phyloP scores from a whole-genome alignment of 2,888 invertebrate genomes.

The Creontiades dilutus region DNA sequence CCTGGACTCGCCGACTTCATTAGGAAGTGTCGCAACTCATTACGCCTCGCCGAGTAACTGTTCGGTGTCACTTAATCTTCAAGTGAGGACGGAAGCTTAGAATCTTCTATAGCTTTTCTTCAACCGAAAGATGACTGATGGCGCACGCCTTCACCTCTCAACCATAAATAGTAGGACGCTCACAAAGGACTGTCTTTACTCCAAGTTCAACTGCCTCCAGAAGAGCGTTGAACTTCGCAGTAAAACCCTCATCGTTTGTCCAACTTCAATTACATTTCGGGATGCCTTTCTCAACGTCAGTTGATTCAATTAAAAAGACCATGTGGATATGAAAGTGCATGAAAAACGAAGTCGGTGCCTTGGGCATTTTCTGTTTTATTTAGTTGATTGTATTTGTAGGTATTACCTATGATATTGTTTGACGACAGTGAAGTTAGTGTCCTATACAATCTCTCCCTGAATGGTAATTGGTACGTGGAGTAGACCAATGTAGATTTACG shows the following conservation, averaged over 20 bases:
- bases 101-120: neutral
- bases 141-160: conserved; percentile 45
- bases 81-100: conserved; percentile 10
- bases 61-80: neutral
- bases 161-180: conserved; percentile 8
- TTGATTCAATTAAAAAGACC: conserved; percentile 18
- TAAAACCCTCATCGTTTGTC: conserved; percentile 17
- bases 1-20: neutral
- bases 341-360: too few relatives aligned
- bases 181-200: conserved; percentile 40
- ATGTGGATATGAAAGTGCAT: too few relatives aligned
- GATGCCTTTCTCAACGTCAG: neutral
- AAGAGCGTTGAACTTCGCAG: neutral
- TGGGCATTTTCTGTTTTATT: too few relatives aligned
- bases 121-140: conserved; percentile 58
- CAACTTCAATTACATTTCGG: neutral
- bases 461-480: too few relatives aligned
- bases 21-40: conserved; percentile 23
- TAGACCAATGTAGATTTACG: too few relatives aligned
- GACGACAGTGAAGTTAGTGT: too few relatives aligned
- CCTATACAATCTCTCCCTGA: too few relatives aligned
- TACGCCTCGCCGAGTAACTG: neutral
- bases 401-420: too few relatives aligned
- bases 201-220: conserved; percentile 45
- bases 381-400: too few relatives aligned